A percentile compares a stretch with the other conserved stretches of the same genome.
Conservation (phyloP, 1,140 invertebrate species). For the Trichoplusia ni region DNA sequence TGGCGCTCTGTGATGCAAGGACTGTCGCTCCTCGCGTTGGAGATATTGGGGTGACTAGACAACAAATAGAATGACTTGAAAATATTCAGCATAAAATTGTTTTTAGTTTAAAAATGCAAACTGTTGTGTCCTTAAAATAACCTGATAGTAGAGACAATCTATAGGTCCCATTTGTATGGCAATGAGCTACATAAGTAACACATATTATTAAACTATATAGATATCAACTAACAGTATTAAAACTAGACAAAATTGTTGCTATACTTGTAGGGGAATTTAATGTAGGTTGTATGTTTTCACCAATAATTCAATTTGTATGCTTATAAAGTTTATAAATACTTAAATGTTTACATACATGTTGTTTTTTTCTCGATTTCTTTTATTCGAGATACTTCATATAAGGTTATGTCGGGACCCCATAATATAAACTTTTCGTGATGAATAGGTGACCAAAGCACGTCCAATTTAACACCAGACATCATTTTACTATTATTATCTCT, state of each 20-base stretch:
- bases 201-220: too few relatives aligned
- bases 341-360: conserved; percentile 78
- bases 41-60: conserved; percentile 86
- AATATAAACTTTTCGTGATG: conserved; percentile 91
- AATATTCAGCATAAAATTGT: too few relatives aligned
- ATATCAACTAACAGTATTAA: too few relatives aligned
- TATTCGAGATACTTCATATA: conserved; percentile 88
- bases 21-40: conserved; percentile 85
- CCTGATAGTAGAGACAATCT: too few relatives aligned
- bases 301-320: background rate
- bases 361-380: conserved; percentile 82
- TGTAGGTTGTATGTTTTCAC: too few relatives aligned
- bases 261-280: too few relatives aligned
- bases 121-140: too few relatives aligned
- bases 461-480: conserved; percentile 76
- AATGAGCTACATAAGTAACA: too few relatives aligned
- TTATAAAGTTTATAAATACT: background rate
- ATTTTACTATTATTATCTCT: conserved; percentile 30
- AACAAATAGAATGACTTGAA: background rate
- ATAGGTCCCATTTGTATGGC: too few relatives aligned
- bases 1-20: conserved; percentile 80
- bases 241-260: too few relatives aligned
- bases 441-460: conserved; percentile 91
- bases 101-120: too few relatives aligned
- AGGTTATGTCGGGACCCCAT: conserved; percentile 92